phyloP scores from a whole-genome alignment of 1,140 invertebrate genomes.

The Macrobrachium nipponense region DNA sequence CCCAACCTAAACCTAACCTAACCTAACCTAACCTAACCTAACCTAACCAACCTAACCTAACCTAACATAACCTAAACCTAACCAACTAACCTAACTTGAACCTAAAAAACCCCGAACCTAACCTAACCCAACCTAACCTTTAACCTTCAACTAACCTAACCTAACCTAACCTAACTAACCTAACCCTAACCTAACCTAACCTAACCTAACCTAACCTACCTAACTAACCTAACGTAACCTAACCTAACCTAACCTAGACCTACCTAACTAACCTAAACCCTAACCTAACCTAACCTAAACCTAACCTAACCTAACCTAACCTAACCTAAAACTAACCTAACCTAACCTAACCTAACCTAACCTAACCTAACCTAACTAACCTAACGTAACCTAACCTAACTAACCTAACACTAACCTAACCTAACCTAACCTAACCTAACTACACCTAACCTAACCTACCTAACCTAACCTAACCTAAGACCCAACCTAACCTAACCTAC shows the following conservation, averaged over 20 bases:
- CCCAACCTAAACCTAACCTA: background rate
- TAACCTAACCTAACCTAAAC: constrained; percentile 14
- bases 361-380: background rate
- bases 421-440: background rate
- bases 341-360: background rate
- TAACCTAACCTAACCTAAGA: constrained; percentile 7
- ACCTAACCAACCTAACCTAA: constrained; percentile 10
- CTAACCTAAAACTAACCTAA: background rate
- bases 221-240: background rate
- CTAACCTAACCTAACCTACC: background rate
- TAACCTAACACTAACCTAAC: background rate
- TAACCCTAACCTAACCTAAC: constrained; percentile 4
- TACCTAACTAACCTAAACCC: background rate
- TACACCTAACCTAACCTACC: background rate
- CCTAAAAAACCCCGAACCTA: constrained; percentile 1
- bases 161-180: background rate
- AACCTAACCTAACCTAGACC: background rate
- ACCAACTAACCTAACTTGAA: background rate
- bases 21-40: background rate
- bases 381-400: constrained; percentile 2
- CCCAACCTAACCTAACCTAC: constrained; percentile 10
- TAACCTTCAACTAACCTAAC: background rate
- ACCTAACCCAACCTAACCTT: constrained; percentile 6
- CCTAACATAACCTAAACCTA: no score
- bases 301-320: constrained; percentile 9